phyloP scores from a whole-genome alignment of 2,113 vertebrate species.

The Rhinopomastus cyanomelas region DNA sequence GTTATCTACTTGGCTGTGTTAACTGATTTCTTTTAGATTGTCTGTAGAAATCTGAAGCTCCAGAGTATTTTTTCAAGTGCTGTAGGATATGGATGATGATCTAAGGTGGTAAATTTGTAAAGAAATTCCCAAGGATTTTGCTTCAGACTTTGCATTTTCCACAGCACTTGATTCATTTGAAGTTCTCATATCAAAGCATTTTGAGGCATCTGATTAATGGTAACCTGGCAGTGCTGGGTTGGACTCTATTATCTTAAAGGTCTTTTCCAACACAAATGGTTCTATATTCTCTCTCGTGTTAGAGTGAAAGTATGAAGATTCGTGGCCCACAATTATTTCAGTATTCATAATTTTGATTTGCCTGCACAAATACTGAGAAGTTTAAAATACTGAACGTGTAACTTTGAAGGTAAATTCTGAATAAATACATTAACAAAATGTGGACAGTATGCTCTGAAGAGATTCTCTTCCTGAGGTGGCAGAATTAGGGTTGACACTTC shows the following conservation, averaged over 20 bases:
- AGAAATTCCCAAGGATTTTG: background rate
- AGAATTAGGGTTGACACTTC: background rate
- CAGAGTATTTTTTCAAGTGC: background rate
- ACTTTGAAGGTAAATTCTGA: background rate
- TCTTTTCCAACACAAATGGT: no score
- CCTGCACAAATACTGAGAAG: background rate
- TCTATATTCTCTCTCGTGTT: no score
- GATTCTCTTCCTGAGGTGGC: background rate
- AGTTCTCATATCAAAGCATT: background rate
- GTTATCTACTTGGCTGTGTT: no score
- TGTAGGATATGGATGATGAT: background rate
- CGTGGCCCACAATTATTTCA: background rate
- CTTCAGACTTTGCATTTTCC: background rate
- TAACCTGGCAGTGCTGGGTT: no score
- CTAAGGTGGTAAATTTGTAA: background rate
- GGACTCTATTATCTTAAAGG: no score
- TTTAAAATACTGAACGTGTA: background rate
- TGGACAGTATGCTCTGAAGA: background rate
- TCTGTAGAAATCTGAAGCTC: no score
- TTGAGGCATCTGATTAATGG: background rate
- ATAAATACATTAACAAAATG: fast-evolving
- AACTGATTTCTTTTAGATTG: no score
- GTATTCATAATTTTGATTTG: background rate
- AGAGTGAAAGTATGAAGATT: background rate
- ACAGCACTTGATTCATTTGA: background rate